Evolutionary conservation across 2,797 vertebrate genomes (phyloP), one percentile per base, ranked within the genome.

Genomic region (Hafferia zeledoni): DNA sequence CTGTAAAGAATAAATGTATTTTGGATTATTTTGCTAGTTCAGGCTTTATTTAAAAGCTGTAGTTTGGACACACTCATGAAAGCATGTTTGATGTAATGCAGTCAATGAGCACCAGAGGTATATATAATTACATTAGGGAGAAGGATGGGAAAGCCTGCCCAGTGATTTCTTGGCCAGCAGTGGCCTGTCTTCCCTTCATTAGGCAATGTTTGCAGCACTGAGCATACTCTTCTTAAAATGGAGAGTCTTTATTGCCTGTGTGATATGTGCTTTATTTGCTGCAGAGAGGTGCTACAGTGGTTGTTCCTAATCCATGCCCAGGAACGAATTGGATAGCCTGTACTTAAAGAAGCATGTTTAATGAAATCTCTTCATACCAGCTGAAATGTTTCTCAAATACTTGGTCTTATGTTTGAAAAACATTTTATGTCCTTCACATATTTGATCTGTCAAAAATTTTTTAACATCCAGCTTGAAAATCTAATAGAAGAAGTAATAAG

Each of bases 211-310:
- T 70, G 64, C 83, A 64, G 74, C 84, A 52, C 46, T 0, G 7
- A 94, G 80, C 23, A 50, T 92, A 18, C 70, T 91, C 33, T 96
- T 95, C 96, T 98, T 96, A 94, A 98, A 98, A 97, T 95, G 95
- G 95, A 95, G 87, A 89, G 77, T 78, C 60, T 59, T 85, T 93
- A 87, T 61, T 92, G 85, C 57, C 33, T 65, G 6, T 47, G 74
- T 37, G 89, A 83, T 94, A 85, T 2, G 7, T 30, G 8, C 47
- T 17, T 71, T 77, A 88, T 91, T 96, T 91, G 61, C 93, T 96
- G 90, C 23, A 75, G 81, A 85, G 89, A 72, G 63, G 47, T 81
- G 78, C 88, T 56, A 31, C 60, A 72, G 83, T 86, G 84, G 49
- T 93, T 25, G n/a, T 88, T 94, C 35, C 17, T 85, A 46, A n/a